Evolutionary conservation across 2,113 vertebrate genomes (phyloP), one percentile per base, ranked within the genome.

Genomic region (Tricholaema leucomelas): DNA sequence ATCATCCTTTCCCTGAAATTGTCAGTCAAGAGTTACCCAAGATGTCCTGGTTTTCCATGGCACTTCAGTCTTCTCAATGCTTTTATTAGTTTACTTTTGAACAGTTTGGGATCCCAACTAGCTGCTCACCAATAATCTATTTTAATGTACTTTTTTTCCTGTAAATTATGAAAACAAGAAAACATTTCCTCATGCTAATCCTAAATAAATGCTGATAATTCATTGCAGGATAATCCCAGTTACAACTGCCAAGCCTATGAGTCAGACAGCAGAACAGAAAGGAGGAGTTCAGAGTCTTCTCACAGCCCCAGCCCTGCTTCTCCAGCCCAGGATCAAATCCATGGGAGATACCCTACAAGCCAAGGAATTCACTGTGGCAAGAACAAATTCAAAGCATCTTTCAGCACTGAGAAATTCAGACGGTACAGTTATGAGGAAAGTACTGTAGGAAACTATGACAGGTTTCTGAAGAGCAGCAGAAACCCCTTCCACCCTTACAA

Each of bases 401-500:
- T 97, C 61, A 95, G 95, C 7, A 15, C 90, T 0, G 98, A 97
- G 35, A 97, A 95, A 56, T 98, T 97, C 95, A 96, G 98, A 23
- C 96, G 97, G 21, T 98, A 96, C 94, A 97, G 98, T 78, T 95
- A 97, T 0, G 98, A 99, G 48, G 98, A 98, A 19, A 92, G 77
- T 20, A 8, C 96, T 0, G 81, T 92, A 14, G 95, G 86, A 31
- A 96, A 33, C 67, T 97, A 97, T 0, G 96, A 94, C 38, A 91
- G 90, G 65, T 98, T 97, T 90, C 97, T 97, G 80, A 97, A 97
- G 54, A 93, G 84, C 48, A 92, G 93, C 79, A 92, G 97, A 4
- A 93, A 91, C 77, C 98, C 97, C 27, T 99, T 98, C 92, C 98
- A 99, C 84, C 98, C 98, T 0, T 99, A 99, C 96, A 98, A 96